Conservation (phyloP, 2,888 invertebrate genomes). For the Melieria picta region DNA sequence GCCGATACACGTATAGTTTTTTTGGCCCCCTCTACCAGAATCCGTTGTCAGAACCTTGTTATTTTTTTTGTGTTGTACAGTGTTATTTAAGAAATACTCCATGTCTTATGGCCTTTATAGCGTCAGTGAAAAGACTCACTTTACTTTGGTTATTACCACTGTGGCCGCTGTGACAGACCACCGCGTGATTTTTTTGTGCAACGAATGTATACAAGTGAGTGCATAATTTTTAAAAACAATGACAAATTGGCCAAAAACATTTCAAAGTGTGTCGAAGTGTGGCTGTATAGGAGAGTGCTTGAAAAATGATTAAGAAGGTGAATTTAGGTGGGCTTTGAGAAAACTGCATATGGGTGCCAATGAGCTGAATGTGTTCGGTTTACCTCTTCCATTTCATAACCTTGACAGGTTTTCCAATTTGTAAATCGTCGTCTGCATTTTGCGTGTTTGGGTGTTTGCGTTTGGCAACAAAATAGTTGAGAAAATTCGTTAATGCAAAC, state of each 20-base stretch:
- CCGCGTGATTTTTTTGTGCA: too few relatives aligned
- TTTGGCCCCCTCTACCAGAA: too few relatives aligned
- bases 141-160: too few relatives aligned
- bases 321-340: background rate
- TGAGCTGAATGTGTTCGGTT: conserved; percentile 26
- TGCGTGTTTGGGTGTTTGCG: background rate
- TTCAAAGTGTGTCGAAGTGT: background rate
- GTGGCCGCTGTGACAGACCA: too few relatives aligned
- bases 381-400: conserved; percentile 63
- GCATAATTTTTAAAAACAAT: background rate
- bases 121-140: too few relatives aligned
- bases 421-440: conserved; percentile 57
- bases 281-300: background rate
- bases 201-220: background rate
- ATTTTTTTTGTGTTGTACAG: too few relatives aligned
- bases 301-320: background rate
- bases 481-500: background rate
- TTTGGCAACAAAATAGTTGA: background rate
- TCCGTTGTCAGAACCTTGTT: too few relatives aligned
- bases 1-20: too few relatives aligned
- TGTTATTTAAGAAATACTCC: too few relatives aligned
- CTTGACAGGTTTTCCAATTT: conserved; percentile 60
- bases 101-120: too few relatives aligned
- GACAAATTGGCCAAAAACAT: background rate
- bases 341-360: background rate